Conservation (phyloP, 1,140 invertebrate species). For the Drosophila sproati region DNA sequence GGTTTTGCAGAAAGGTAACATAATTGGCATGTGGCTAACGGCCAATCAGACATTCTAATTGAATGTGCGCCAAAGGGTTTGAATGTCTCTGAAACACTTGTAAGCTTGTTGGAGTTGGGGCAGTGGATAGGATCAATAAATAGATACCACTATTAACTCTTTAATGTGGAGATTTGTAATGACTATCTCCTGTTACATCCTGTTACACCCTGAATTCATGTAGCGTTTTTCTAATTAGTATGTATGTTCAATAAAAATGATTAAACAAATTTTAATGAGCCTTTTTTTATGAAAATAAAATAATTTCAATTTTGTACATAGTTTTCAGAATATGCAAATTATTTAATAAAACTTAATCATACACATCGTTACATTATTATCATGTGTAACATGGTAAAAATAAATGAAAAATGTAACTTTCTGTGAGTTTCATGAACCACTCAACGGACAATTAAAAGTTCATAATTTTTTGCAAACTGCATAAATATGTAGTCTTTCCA, state of each 20-base stretch:
- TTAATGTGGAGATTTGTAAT: not conserved
- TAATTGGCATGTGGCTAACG: conserved; percentile 65
- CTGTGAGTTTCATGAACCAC: conserved; percentile 27
- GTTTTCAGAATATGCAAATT: conserved; percentile 3
- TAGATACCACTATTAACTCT: not conserved
- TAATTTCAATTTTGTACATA: not conserved
- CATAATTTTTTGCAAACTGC: conserved; percentile 56
- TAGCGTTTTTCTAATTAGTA: not conserved
- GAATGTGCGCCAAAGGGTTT: conserved; percentile 50
- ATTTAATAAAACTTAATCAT: conserved; percentile 15
- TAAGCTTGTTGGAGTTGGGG: not conserved
- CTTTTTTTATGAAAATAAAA: not conserved
- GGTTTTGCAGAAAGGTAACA: conserved; percentile 68
- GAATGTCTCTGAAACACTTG: conserved; percentile 17
- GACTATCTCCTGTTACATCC: too few relatives aligned
- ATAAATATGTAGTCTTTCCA: conserved; percentile 56
- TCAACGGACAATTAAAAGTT: conserved; percentile 56
- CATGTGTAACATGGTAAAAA: not conserved
- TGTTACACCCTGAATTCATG: too few relatives aligned
- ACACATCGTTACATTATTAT: conserved; percentile 18
- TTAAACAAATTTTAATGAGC: not conserved
- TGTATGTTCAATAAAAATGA: not conserved
- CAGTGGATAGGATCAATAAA: not conserved
- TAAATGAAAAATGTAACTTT: conserved; percentile 3
- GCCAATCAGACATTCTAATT: conserved; percentile 65